phyloP scores from a whole-genome alignment of 2,797 vertebrate genomes.

The Trichosurus vulpecula region DNA sequence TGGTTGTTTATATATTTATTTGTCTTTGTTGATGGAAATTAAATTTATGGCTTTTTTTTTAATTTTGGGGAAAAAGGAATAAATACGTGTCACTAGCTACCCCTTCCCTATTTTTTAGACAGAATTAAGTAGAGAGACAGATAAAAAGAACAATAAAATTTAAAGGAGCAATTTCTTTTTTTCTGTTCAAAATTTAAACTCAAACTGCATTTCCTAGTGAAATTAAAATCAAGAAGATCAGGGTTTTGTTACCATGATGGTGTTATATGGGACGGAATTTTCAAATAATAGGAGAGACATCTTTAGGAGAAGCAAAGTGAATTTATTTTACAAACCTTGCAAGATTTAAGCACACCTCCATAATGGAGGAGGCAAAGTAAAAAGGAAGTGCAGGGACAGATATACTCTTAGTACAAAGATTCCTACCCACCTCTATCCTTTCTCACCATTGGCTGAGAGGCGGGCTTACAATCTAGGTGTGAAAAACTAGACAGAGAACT shows the following conservation, averaged over 20 bases:
- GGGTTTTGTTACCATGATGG: slow-evolving; percentile 10
- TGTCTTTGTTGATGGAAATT: not conserved
- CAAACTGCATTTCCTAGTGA: not conserved
- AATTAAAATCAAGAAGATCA: slow-evolving; percentile 41
- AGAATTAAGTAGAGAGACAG: not conserved
- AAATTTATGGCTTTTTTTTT: not conserved
- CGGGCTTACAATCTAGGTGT: no score
- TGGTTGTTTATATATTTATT: not conserved
- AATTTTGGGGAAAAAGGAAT: not conserved
- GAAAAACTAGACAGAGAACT: no score
- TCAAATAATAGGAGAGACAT: no score
- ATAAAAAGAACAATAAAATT: not conserved
- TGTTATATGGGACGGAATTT: no score
- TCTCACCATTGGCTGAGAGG: no score
- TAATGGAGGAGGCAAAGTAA: no score
- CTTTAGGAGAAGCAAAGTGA: no score
- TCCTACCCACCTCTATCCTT: no score
- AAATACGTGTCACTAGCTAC: not conserved
- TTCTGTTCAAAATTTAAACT: slow-evolving; percentile 4
- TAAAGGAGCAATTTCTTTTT: not conserved
- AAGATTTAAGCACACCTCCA: no score
- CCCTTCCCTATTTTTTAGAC: not conserved
- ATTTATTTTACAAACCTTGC: no score
- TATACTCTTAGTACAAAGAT: no score
- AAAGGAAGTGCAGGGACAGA: no score